Conservation (phyloP, 1,140 invertebrate genomes). For the Solen grandis region DNA sequence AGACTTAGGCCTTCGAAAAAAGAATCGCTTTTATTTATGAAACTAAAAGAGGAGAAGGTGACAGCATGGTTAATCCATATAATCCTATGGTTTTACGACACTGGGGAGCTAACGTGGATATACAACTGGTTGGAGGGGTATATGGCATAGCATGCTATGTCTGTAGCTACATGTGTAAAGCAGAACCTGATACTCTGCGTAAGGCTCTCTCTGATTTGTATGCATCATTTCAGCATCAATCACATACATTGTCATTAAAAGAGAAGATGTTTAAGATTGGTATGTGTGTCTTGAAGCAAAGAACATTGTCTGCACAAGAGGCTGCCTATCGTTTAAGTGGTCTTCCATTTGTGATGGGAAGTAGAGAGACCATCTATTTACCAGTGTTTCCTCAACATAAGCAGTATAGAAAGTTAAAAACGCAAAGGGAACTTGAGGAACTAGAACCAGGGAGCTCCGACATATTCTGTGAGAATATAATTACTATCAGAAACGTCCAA, state of each 20-base stretch:
- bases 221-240: background rate
- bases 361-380: constrained; percentile 9
- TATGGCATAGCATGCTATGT: constrained; percentile 43
- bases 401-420: constrained; percentile 4
- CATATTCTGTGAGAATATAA: constrained; percentile 20
- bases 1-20: background rate
- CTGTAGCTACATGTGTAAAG: constrained; percentile 49
- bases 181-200: constrained; percentile 37
- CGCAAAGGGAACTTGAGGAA: background rate
- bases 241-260: background rate
- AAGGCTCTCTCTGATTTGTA: constrained; percentile 24
- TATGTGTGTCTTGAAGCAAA: constrained; percentile 31
- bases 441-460: background rate
- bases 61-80: constrained; percentile 47
- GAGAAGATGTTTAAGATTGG: constrained; percentile 26
- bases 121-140: constrained; percentile 41
- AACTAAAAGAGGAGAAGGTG: constrained; percentile 10
- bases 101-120: constrained; percentile 57
- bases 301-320: constrained; percentile 28
- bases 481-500: too few species aligned
- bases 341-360: constrained; percentile 4
- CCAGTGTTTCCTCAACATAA: constrained; percentile 9
- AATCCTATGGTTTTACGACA: constrained; percentile 36
- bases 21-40: constrained; percentile 53
- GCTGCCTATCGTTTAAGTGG: constrained; percentile 15